These are phyloP conservation scores for Babylonia areolata DNA, from an alignment of 1,140 invertebrate species.

Conservation along the genomic window DNA sequence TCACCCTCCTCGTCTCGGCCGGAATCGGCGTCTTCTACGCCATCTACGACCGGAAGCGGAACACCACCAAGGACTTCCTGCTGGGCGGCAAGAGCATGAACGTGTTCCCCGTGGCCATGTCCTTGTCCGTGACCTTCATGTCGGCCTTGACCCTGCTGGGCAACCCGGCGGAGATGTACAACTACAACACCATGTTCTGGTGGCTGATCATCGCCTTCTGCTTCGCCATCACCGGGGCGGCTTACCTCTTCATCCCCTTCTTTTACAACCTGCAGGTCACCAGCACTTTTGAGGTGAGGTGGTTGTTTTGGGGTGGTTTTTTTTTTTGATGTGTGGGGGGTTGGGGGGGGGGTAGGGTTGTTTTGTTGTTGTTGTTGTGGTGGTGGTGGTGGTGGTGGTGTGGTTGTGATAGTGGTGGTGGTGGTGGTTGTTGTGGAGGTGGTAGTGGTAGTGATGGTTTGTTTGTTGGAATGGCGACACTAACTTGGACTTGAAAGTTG, in stretches of 20 bases:
- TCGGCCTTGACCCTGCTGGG: constrained; percentile 93
- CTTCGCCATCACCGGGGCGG: constrained; percentile 61
- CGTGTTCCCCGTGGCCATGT: constrained; percentile 66
- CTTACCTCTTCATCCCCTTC: constrained; percentile 70
- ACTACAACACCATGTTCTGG: constrained; percentile 66
- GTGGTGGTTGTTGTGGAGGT: too few species aligned
- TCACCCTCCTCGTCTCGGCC: constrained; percentile 73
- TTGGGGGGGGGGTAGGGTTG: too few species aligned
- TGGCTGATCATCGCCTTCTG: constrained; percentile 62
- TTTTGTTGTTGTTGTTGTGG: too few species aligned
- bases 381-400: too few species aligned
- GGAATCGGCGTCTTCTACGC: constrained; percentile 87
- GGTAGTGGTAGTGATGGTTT: too few species aligned
- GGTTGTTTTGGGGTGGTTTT: background rate
- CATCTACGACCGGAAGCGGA: constrained; percentile 89
- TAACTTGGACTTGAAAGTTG: too few species aligned
- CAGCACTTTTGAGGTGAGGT: constrained; percentile 72
- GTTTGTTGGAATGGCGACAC: too few species aligned
- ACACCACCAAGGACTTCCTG: constrained; percentile 88
- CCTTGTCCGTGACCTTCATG: constrained; percentile 83
- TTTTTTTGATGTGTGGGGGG: too few species aligned
- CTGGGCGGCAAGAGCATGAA: constrained; percentile 87
- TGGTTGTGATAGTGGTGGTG: too few species aligned
- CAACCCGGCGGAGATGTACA: constrained; percentile 91
- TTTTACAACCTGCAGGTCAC: constrained; percentile 72